A percentile compares a stretch with the other conserved stretches of the same genome.
Evolutionary conservation across 2,888 invertebrate genomes (phyloP).

Genomic region (Acleris cristana): DNA sequence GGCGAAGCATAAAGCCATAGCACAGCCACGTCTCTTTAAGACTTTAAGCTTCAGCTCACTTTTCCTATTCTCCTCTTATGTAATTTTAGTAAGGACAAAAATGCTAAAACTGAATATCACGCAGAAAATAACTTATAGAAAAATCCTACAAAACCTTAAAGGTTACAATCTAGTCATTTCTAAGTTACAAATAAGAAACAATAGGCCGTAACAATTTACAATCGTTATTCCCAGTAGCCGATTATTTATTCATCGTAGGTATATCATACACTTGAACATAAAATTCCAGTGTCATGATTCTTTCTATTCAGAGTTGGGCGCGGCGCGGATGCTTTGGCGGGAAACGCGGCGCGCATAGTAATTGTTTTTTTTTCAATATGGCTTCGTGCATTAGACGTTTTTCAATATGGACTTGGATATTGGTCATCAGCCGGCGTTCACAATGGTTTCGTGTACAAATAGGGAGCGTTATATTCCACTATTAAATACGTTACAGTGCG

Average conservation of each 20-base stretch:
- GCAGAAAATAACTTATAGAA: not conserved
- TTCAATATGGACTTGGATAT: conserved; percentile 45
- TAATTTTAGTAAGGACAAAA: no score
- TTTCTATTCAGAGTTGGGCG: conserved; percentile 77
- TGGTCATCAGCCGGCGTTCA: conserved; percentile 60
- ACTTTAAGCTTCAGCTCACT: no score
- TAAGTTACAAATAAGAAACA: conserved; percentile 24
- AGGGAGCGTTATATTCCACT: conserved; percentile 48
- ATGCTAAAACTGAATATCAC: no score
- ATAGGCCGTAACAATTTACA: conserved; percentile 43
- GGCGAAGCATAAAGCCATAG: no score
- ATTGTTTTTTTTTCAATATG: conserved; percentile 52
- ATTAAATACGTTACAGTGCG: conserved; percentile 18
- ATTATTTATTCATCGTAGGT: conserved; percentile 68
- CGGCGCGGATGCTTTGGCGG: conserved; percentile 77
- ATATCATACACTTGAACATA: conserved; percentile 67
- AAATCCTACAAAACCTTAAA: not conserved
- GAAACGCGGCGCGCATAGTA: conserved; percentile 69
- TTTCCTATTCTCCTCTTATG: no score
- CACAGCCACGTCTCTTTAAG: no score
- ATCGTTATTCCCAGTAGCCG: conserved; percentile 56
- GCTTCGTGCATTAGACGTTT: conserved; percentile 56
- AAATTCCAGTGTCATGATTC: conserved; percentile 79
- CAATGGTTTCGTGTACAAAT: conserved; percentile 70
- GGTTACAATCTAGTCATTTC: not conserved